Evolutionary conservation across 2,113 vertebrate species (phyloP).

Genomic region (Dasypus novemcinctus): DNA sequence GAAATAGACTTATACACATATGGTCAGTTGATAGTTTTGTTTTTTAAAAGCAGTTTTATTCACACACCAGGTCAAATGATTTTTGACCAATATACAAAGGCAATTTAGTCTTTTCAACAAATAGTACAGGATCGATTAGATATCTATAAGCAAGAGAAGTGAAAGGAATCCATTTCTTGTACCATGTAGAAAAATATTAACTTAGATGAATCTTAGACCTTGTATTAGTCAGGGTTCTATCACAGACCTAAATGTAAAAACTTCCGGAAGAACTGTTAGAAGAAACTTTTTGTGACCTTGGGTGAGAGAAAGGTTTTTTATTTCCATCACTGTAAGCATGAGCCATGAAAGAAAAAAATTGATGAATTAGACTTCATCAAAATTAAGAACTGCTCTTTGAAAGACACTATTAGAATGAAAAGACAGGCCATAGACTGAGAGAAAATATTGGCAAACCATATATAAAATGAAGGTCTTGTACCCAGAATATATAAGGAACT

Average conservation of each 20-base stretch:
- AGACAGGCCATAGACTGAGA: neutral
- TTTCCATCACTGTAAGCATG: neutral
- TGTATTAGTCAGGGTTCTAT: too few species aligned
- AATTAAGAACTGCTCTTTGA: neutral
- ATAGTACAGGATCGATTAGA: neutral
- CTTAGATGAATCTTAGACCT: neutral
- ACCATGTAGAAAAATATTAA: neutral
- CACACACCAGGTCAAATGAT: neutral
- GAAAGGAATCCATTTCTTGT: neutral
- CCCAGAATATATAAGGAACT: neutral
- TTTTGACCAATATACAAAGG: neutral
- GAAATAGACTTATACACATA: neutral
- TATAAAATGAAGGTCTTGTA: neutral
- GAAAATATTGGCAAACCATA: neutral
- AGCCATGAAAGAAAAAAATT: neutral
- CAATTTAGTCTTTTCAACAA: neutral
- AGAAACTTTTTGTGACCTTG: neutral
- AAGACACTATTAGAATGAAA: neutral
- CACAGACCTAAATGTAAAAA: neutral
- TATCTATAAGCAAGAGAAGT: neutral
- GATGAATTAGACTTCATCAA: neutral
- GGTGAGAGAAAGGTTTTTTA: neutral
- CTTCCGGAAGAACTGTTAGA: neutral
- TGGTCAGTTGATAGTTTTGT: neutral
- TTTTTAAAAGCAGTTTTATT: too few species aligned